phyloP scores from a whole-genome alignment of 2,797 vertebrate genomes.

The Syndactyla subalaris region DNA sequence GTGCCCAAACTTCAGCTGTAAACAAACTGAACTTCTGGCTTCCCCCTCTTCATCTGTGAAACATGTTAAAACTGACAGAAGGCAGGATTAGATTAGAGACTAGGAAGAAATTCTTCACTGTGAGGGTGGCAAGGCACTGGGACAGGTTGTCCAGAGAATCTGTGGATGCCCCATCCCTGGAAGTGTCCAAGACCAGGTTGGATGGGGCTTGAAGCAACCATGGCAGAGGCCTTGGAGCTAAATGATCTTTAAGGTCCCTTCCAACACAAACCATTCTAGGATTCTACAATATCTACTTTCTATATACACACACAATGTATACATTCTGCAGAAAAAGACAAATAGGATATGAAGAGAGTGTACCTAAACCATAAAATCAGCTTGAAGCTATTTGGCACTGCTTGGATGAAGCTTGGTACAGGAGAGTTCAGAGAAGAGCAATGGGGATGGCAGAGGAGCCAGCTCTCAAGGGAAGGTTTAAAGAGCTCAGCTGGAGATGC shows the following conservation, averaged over 20 bases:
- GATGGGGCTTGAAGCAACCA: not conserved
- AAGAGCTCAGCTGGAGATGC: not conserved
- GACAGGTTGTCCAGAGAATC: not conserved
- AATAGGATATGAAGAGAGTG: not conserved
- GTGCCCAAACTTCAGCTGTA: not conserved
- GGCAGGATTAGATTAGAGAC: not conserved
- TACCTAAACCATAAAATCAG: not conserved
- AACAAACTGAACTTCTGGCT: not conserved
- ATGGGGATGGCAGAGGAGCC: not conserved
- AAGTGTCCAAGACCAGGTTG: not conserved
- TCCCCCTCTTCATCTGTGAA: not conserved
- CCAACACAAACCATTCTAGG: not conserved
- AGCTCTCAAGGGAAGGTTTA: not conserved
- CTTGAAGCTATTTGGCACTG: not conserved
- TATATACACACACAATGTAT: accelerated
- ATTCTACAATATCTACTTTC: not conserved
- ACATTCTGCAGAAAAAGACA: not conserved
- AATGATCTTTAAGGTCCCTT: not conserved
- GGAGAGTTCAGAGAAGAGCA: not conserved
- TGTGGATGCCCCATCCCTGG: not conserved
- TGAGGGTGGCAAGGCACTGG: not conserved
- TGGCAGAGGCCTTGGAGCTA: not conserved
- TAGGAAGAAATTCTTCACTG: not conserved
- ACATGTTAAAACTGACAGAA: not conserved
- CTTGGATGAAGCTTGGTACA: not conserved